Base-by-base conservation (phyloP, 2,113 vertebrate genomes). In the Parus major region DNA sequence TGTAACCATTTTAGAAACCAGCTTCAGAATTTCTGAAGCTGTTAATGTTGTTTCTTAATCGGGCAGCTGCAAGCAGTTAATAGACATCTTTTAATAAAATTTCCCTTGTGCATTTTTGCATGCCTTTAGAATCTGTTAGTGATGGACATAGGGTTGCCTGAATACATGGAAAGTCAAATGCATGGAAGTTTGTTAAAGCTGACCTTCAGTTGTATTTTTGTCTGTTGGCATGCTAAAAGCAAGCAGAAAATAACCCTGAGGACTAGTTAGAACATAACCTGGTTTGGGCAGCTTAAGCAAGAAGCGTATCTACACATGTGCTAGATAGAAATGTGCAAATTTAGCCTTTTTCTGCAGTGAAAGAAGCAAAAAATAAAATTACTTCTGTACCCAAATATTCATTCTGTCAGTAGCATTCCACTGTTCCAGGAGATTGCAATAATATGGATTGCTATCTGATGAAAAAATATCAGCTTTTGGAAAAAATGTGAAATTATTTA, bases 401-500 rank as follows among this genome's bases (percentile, higher is more conserved):
- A 46, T 81, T 86, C 92, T 94, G 91, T 96, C 93, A 93, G 59
- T 95, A 93, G 63, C 57, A 70, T 86, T 93, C 82, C 90, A 92
- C 68, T 86, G 63, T 88, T 95, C 88, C 82, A 59, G 44, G 92
- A 91, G 86, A 81, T 49, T 95, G 82, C 90, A 91, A 84, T 94
- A 95, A 87, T 87, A 86, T 53, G 93, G 78, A 95, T 96, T 92
- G 90, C 88, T 92, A 86, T 97, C 94, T 92, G 81, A 95, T 91
- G 88, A 97, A 96, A 97, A 78, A 69, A 76, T 93, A 95, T 96
- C 97, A 96, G 55, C 75, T 95, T 96, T 98, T 97, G 96, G 94
- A 97, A 96, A 82, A 92, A 95, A 96, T 82, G 41, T 93, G 90
- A 97, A 97, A 95, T 97, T 96, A 96, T 97, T 97, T 96, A 97